Evolutionary conservation across 2,113 vertebrate genomes (phyloP).

Genomic region (Phoenicopterus ruber): DNA sequence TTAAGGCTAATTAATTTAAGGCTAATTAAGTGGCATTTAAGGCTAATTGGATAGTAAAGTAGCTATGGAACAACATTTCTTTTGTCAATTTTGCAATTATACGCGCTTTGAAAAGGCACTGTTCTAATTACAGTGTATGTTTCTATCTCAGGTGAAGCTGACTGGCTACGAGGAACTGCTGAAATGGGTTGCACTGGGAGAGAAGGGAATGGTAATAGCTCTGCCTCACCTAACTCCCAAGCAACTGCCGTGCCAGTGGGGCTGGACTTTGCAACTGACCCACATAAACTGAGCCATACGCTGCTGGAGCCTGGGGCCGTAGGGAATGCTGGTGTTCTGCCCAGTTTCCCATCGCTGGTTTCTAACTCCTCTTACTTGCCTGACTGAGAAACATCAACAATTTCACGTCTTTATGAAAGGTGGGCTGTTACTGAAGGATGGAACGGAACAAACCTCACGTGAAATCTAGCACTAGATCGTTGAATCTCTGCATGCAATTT

Average conservation of each 20-base stretch:
- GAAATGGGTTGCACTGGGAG: conserved; percentile 75
- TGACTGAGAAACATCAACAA: not conserved
- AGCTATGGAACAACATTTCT: not conserved
- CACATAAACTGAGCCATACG: conserved; percentile 17
- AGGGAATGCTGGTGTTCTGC: not conserved
- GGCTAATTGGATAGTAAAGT: not conserved
- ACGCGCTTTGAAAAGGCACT: not conserved
- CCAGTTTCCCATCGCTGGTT: not conserved
- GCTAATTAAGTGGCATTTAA: not conserved
- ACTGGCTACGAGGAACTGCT: conserved; percentile 77
- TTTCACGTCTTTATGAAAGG: not conserved
- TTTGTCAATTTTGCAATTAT: not conserved
- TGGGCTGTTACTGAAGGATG: not conserved
- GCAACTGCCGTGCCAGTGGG: conserved; percentile 88
- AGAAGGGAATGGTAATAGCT: conserved; percentile 75
- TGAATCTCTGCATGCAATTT: not conserved
- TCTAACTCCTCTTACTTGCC: not conserved
- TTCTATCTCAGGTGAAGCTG: conserved; percentile 80
- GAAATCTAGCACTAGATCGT: not conserved
- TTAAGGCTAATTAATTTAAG: not conserved
- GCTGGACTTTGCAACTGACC: conserved; percentile 84
- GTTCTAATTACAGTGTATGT: not conserved
- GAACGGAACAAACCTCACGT: not conserved
- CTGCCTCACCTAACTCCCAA: conserved; percentile 75
- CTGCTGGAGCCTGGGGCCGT: not conserved